Percentiles rank a stretch among this genome's conserved stretches.
Conservation (phyloP, 2,888 invertebrate genomes). For the Mayetiola destructor region DNA sequence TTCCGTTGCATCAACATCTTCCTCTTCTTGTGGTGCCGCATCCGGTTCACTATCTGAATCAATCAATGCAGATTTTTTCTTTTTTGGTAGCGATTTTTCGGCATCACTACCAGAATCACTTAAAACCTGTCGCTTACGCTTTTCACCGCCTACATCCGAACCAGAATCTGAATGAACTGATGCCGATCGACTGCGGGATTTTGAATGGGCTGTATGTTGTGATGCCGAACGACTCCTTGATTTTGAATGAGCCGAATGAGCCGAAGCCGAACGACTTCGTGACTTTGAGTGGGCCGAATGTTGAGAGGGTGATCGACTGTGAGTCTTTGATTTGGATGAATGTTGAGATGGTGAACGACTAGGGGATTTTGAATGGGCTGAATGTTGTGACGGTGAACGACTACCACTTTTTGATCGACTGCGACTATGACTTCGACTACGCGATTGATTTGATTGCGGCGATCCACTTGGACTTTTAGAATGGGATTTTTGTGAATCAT, state of each 20-base stretch:
- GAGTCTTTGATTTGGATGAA: conserved; percentile 26
- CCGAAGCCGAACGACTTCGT: conserved; percentile 19
- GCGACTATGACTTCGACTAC: conserved; percentile 21
- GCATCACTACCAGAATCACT: conserved; percentile 38
- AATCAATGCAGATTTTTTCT: conserved; percentile 41
- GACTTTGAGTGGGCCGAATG: conserved; percentile 17
- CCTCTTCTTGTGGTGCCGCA: conserved; percentile 29
- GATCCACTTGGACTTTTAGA: conserved; percentile 17
- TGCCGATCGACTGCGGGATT: conserved; percentile 19
- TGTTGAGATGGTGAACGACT: conserved; percentile 20
- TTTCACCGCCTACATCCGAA: conserved; percentile 24
- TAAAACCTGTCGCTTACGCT: conserved; percentile 33
- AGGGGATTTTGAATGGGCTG: conserved; percentile 22
- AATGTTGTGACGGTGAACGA: conserved; percentile 24
- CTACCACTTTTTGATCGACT: conserved; percentile 23
- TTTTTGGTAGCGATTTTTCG: conserved; percentile 32
- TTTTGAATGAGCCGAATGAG: conserved; percentile 19
- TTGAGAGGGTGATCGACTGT: conserved; percentile 13
- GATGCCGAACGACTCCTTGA: conserved; percentile 15
- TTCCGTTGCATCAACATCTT: conserved; percentile 68
- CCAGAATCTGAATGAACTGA: conserved; percentile 30
- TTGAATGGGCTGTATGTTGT: neutral
- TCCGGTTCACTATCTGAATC: conserved; percentile 57
- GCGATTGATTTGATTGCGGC: conserved; percentile 20
- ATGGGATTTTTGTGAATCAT: conserved; percentile 19